Percentiles rank a stretch among this genome's conserved stretches.
Evolutionary conservation across 2,113 vertebrate genomes (phyloP).

Genomic region (Dasyurus viverrinus): DNA sequence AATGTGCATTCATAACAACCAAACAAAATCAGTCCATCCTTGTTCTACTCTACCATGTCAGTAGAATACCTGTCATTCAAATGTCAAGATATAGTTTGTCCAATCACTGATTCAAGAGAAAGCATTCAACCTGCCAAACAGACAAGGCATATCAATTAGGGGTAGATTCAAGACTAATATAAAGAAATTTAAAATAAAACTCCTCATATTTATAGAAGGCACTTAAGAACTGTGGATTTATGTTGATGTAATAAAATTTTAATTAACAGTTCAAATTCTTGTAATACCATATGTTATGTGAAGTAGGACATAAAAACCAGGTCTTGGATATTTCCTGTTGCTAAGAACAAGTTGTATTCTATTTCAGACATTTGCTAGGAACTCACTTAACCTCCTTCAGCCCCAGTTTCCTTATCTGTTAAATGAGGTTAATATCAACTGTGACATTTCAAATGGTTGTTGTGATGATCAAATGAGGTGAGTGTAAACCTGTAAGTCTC

Average conservation of each 20-base stretch:
- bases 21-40: background rate
- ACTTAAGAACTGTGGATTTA: slow-evolving; percentile 53
- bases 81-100: background rate
- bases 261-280: slow-evolving; percentile 56
- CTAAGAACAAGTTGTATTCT: background rate
- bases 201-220: slow-evolving; percentile 40
- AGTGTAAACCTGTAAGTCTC: background rate
- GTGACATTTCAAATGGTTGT: background rate
- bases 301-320: slow-evolving; percentile 58
- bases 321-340: background rate
- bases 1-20: background rate
- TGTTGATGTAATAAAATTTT: slow-evolving; percentile 64
- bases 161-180: background rate
- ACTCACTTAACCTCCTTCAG: background rate
- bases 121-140: background rate
- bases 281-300: slow-evolving; percentile 21
- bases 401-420: background rate
- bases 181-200: background rate
- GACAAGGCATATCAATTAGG: background rate
- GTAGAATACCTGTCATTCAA: slow-evolving; percentile 18
- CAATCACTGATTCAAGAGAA: background rate
- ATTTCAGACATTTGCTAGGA: background rate
- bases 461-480: background rate
- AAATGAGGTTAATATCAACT: background rate
- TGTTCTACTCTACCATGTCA: background rate